phyloP scores from a whole-genome alignment of 2,888 invertebrate genomes.

The Rosalia funebris region DNA sequence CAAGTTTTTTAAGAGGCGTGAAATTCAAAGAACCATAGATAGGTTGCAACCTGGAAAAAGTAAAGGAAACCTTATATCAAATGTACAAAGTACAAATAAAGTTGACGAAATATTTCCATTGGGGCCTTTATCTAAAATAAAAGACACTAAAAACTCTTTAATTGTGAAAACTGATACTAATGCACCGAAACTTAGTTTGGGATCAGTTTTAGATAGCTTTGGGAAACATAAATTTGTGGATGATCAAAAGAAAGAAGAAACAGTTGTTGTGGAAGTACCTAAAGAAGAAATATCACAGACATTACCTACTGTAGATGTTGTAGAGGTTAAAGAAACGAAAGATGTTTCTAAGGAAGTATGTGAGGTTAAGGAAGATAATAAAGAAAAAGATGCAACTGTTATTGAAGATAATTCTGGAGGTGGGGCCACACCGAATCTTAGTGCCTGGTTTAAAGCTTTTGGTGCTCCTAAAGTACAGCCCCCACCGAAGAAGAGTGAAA shows the following conservation, averaged over 20 bases:
- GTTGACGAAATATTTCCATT: slow-evolving; percentile 72
- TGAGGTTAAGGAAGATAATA: slow-evolving; percentile 41
- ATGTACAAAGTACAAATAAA: slow-evolving; percentile 69
- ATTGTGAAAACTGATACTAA: slow-evolving; percentile 73
- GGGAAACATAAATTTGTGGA: slow-evolving; percentile 75
- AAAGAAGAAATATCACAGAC: slow-evolving; percentile 54
- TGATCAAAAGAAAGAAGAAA: slow-evolving; percentile 63
- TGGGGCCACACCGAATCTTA: slow-evolving; percentile 82
- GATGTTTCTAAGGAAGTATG: slow-evolving; percentile 29
- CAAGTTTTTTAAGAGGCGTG: slow-evolving; percentile 68
- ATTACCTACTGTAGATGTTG: slow-evolving; percentile 48
- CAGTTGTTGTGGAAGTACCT: slow-evolving; percentile 29
- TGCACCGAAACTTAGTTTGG: slow-evolving; percentile 84
- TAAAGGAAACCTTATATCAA: slow-evolving; percentile 85
- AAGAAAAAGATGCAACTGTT: slow-evolving; percentile 47
- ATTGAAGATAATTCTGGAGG: slow-evolving; percentile 61
- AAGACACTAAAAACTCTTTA: slow-evolving; percentile 69
- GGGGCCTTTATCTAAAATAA: slow-evolving; percentile 68
- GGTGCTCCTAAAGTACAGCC: slow-evolving; percentile 81
- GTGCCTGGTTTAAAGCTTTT: slow-evolving; percentile 93
- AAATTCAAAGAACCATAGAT: slow-evolving; percentile 85
- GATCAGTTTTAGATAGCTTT: slow-evolving; percentile 82
- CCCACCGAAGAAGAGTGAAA: slow-evolving; percentile 71
- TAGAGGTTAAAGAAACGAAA: slow-evolving; percentile 25
- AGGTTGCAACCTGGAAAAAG: slow-evolving; percentile 87